Evolutionary conservation across 2,113 vertebrate genomes (phyloP).

Genomic region (Hippocampus abdominalis): DNA sequence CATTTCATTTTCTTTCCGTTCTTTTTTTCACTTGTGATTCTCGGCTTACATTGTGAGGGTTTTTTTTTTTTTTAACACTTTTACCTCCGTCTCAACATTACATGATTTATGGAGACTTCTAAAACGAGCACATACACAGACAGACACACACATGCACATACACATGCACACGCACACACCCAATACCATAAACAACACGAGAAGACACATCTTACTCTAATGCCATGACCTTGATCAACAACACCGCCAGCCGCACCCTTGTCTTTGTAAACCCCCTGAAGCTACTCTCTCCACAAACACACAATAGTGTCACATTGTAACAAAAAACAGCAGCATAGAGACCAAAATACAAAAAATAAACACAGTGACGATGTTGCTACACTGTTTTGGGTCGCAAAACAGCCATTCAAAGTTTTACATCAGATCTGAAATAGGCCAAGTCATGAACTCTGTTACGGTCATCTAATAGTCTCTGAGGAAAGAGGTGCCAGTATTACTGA

Average conservation of each 20-base stretch:
- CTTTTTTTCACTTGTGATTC: constrained; percentile 1
- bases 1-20: neutral
- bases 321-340: constrained; percentile 6
- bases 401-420: neutral
- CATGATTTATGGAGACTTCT: constrained; percentile 46
- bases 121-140: neutral
- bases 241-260: constrained; percentile 42
- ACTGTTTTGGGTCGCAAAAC: neutral
- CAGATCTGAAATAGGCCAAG: neutral
- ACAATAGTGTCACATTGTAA: constrained; percentile 2
- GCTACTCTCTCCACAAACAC: constrained; percentile 13
- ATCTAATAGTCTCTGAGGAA: neutral
- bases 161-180: constrained; percentile 9
- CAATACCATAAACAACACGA: constrained; percentile 5
- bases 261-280: constrained; percentile 28
- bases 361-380: constrained; percentile 6
- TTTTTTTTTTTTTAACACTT: constrained; percentile 13
- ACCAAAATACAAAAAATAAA: constrained; percentile 25
- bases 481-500: neutral
- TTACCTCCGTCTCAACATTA: constrained; percentile 33
- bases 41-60: constrained; percentile 7
- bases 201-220: constrained; percentile 35
- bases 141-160: constrained; percentile 3
- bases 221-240: constrained; percentile 50
- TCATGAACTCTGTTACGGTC: neutral